Conservation (phyloP, 2,113 vertebrate species). For the Elaphurus davidianus region DNA sequence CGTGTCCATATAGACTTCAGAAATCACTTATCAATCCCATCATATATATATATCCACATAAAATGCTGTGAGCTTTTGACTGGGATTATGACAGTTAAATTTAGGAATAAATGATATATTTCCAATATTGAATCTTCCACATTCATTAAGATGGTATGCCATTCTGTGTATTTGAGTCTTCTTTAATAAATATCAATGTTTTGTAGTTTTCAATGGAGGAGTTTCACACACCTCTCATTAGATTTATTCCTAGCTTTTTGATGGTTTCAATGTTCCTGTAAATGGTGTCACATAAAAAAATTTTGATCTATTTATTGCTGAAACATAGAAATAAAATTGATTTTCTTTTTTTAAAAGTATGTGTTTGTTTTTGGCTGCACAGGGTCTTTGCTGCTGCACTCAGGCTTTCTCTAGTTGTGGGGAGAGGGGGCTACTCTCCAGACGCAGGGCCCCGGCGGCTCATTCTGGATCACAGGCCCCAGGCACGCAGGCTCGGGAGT, state of each 20-base stretch:
- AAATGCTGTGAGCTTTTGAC: background rate
- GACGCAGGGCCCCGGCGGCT: rapidly evolving
- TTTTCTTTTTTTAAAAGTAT: background rate
- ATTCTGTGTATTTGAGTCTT: background rate
- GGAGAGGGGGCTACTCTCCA: background rate
- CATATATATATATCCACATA: background rate
- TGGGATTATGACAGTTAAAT: background rate
- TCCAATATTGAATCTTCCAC: background rate
- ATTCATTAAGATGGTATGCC: background rate
- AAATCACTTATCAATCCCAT: background rate
- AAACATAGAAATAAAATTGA: background rate
- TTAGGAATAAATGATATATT: background rate
- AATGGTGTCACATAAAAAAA: background rate
- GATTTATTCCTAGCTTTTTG: background rate
- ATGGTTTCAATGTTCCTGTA: background rate
- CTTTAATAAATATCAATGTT: background rate
- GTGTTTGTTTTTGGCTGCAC: background rate
- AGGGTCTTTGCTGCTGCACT: background rate
- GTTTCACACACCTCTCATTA: background rate
- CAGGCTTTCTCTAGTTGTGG: background rate
- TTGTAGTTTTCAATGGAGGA: background rate
- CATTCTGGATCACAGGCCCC: background rate
- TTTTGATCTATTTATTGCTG: background rate
- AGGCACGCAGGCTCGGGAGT: background rate
- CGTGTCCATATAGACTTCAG: background rate